These are phyloP conservation scores for Zaprionus nigranus DNA, from an alignment of 1,140 invertebrate genomes.

Conservation along the genomic window DNA sequence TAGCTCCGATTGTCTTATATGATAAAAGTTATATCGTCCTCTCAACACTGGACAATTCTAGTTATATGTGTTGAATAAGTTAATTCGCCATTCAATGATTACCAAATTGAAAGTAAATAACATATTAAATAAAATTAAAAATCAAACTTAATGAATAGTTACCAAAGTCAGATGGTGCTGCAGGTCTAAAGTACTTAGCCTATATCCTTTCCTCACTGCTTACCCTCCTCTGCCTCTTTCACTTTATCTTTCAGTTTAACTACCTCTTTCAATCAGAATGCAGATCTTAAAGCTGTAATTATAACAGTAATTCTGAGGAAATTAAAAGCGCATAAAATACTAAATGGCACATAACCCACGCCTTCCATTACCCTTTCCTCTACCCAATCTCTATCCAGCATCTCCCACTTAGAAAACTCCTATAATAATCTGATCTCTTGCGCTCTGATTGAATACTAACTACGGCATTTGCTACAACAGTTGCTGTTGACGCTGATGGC, in stretches of 20 bases:
- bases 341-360: slow-evolving; percentile 32
- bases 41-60: too few relatives aligned
- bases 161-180: background rate
- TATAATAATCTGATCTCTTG: slow-evolving; percentile 58
- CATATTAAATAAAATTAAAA: too few relatives aligned
- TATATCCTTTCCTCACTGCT: background rate
- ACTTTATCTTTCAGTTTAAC: background rate
- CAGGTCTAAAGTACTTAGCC: background rate
- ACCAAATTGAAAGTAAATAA: too few relatives aligned
- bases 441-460: slow-evolving; percentile 69
- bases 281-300: slow-evolving; percentile 49
- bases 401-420: slow-evolving; percentile 7
- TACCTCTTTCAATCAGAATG: slow-evolving; percentile 28
- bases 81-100: too few relatives aligned
- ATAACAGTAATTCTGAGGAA: slow-evolving; percentile 46
- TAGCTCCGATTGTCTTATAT: too few relatives aligned
- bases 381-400: background rate
- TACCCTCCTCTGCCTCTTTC: background rate
- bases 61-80: too few relatives aligned
- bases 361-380: background rate
- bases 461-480: slow-evolving; percentile 10
- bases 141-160: too few relatives aligned
- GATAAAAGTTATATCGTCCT: too few relatives aligned
- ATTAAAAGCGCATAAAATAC: slow-evolving; percentile 61
- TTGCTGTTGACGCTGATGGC: slow-evolving; percentile 51